Percentiles rank a stretch among this genome's conserved stretches.
phyloP scores from a whole-genome alignment of 1,140 invertebrate genomes.

The Calliphora vicina region DNA sequence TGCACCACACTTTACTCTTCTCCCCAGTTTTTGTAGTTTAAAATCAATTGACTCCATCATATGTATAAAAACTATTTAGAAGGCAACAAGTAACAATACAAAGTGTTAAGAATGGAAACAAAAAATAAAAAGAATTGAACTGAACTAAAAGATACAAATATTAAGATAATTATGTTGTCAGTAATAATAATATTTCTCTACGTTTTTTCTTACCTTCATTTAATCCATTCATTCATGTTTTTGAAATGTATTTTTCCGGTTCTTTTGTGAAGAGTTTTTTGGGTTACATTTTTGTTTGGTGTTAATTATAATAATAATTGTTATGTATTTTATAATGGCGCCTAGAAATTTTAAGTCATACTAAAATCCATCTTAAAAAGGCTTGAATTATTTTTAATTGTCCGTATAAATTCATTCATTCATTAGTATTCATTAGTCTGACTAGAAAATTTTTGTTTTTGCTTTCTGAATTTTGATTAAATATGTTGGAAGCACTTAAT shows the following conservation, averaged over 20 bases:
- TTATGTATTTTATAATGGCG: conserved; percentile 7
- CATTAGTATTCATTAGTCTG: conserved; percentile 27
- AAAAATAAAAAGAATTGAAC: neutral
- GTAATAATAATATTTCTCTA: neutral
- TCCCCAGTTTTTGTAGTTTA: neutral
- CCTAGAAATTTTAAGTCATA: neutral
- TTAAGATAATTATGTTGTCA: conserved; percentile 32
- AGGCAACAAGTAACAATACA: neutral
- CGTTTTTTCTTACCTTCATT: too few relatives aligned
- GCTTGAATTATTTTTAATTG: conserved; percentile 23
- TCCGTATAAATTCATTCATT: conserved; percentile 24
- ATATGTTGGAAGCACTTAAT: neutral
- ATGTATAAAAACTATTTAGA: neutral
- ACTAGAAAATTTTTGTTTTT: neutral
- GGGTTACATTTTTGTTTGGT: conserved; percentile 22
- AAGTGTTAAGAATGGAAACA: neutral
- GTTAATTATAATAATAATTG: conserved; percentile 32
- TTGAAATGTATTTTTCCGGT: neutral
- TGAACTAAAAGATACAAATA: conserved; percentile 4
- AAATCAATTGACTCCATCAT: neutral
- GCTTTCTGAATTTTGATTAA: neutral
- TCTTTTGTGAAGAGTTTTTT: neutral
- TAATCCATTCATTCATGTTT: conserved; percentile 9
- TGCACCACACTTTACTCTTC: neutral
- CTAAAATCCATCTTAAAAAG: neutral